phyloP scores from a whole-genome alignment of 2,888 invertebrate genomes.

The Eledona agricola region DNA sequence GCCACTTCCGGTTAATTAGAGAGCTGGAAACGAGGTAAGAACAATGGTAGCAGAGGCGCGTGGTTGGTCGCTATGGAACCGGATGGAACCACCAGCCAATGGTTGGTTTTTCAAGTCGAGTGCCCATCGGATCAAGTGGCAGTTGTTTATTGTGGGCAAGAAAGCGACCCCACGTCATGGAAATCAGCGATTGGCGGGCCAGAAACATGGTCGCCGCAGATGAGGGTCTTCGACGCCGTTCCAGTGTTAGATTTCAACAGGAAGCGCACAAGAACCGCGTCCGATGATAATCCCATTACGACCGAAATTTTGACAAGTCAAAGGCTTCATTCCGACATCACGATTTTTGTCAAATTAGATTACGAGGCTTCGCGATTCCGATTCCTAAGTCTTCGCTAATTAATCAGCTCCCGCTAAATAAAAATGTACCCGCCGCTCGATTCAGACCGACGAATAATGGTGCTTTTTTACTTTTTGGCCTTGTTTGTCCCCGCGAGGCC shows the following conservation, averaged over 20 bases:
- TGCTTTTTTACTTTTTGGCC: slow-evolving; percentile 29
- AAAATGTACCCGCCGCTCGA: no score
- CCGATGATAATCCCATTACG: slow-evolving; percentile 38
- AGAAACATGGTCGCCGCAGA: slow-evolving; percentile 40
- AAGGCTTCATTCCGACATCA: background rate
- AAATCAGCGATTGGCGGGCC: slow-evolving; percentile 30
- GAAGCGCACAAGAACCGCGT: slow-evolving; percentile 32
- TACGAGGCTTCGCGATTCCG: slow-evolving; percentile 30
- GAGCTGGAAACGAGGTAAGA: slow-evolving; percentile 54
- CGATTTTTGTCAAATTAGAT: slow-evolving; percentile 27
- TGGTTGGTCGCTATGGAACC: slow-evolving; percentile 57
- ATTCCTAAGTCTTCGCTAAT: slow-evolving; percentile 33
- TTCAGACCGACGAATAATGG: no score
- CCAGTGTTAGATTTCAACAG: slow-evolving; percentile 41
- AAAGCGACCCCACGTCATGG: slow-evolving; percentile 38
- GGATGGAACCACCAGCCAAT: slow-evolving; percentile 55
- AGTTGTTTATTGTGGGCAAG: slow-evolving; percentile 36
- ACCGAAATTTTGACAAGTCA: slow-evolving; percentile 36
- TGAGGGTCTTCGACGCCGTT: slow-evolving; percentile 43
- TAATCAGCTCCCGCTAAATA: slow-evolving; percentile 22
- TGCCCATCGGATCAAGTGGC: slow-evolving; percentile 50
- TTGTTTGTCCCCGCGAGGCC: slow-evolving; percentile 28
- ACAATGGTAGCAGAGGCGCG: slow-evolving; percentile 57
- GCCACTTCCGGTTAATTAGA: slow-evolving; percentile 60
- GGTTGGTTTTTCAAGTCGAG: slow-evolving; percentile 50